Evolutionary conservation across 1,140 invertebrate species (phyloP), one percentile per base, ranked within the genome.

Genomic region (Aporrectodea caliginosa): DNA sequence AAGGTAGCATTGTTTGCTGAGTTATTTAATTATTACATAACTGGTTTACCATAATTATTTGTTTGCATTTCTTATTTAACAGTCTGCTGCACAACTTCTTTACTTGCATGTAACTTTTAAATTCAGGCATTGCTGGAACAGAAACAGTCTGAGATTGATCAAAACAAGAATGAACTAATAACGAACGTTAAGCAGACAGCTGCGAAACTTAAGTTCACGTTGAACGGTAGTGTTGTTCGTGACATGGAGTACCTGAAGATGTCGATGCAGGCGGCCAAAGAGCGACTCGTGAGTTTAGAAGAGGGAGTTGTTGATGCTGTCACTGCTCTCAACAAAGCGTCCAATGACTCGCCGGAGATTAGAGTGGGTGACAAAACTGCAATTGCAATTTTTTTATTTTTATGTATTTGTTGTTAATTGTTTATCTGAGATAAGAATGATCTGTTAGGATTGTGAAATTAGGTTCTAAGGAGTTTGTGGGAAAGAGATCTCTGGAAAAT

Each of bases 131-230:
- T 79, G 34, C 34, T 75, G 34, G 78, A 73, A 32, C 35, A 79
- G 34, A 79, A 79, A 74, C 31, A 75, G 35, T 34, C 71, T 6
- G 35, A 35, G 71, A 79, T 79, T 27, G 78, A 79, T 27, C 75
- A 74, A 33, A 32, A 69, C 27, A 79, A 79, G 73, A 74, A 74
- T 31, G 71, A 35, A 1, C 30, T 75, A 22, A 27, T 79, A 76
- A 30, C 78, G 2, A 31, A 34, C 32, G 73, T 79, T 1, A 79
- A 75, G 35, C 31, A 73, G 30, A 74, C 78, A 58, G 78, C 78
- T 0, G 58, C 33, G 2, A 79, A 79, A 33, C 30, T 79, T 2
- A 79, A 79, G 58, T 79, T 79, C 43, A 79, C 70, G n/a, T 71
- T 79, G 31, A 73, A 75, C 6, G 78, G 78, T 34, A 79, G 78